Evolutionary conservation across 2,888 invertebrate genomes (phyloP), one percentile per base, ranked within the genome.

Genomic region (Nesidiocoris tenuis): DNA sequence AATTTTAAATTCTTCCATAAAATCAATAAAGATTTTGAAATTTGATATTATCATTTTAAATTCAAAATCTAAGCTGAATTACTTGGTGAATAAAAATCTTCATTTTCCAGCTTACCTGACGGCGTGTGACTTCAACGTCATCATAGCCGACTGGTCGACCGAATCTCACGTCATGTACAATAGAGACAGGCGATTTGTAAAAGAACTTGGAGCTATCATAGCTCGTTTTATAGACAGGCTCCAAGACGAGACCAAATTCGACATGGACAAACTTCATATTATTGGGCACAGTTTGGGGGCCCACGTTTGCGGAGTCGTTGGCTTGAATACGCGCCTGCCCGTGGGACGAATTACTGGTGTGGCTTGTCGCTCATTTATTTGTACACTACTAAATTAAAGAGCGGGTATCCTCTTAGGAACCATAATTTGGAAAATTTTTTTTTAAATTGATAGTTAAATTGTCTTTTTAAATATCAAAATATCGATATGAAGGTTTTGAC

Each of bases 91-190:
- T n/a, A n/a, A n/a, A n/a, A n/a, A n/a, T n/a, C n/a, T n/a, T n/a
- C n/a, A n/a, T n/a, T n/a, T n/a, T n/a, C n/a, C 70, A 70, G 72
- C 72, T 21, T 72, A 72, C 19, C 55, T 72, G 24, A 54, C 18
- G 3, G 2, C 61, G 1, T 39, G 59, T 21, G 72, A 77, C 12
- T 61, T 61, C 12, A 74, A 74, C 65, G 74, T 74, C 17, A 74
- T 74, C 18, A 65, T 65, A 1, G 74, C 56, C 1, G 74, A 74
- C 57, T 74, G 74, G 74, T 74, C 74, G 16, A 64, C 74, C 12
- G 74, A 74, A 74, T 72, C 72, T 63, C 72, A 72, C 72, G 72
- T 72, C 9, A 61, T 72, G 72, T 72, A 72, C 22, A 72, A 72
- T 17, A 72, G 39, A 21, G 72, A 72, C 72, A 23, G 72, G 1